Conservation (phyloP, 1,140 invertebrate species). For the Drosophila pallidifrons region DNA sequence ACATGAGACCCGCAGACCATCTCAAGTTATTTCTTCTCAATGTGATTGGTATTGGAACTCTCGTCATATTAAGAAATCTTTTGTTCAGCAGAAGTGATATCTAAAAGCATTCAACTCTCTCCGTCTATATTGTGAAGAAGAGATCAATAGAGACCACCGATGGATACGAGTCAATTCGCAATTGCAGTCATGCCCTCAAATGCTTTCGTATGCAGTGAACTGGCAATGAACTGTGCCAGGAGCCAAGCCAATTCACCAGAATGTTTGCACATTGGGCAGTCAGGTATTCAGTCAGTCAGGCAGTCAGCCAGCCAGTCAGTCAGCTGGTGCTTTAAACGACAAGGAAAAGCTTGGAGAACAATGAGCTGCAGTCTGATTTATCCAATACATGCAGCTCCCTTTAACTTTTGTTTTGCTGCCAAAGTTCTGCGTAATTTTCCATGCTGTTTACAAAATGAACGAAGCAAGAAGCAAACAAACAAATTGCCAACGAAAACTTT, state of each 20-base stretch:
- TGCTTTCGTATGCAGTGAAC: neutral
- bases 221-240: neutral
- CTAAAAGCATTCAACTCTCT: neutral
- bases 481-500: conserved; percentile 80
- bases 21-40: neutral
- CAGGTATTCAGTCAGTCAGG: neutral
- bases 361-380: conserved; percentile 53
- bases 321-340: neutral
- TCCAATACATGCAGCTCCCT: conserved; percentile 62
- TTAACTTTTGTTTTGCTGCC: conserved; percentile 67
- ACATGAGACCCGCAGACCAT: neutral
- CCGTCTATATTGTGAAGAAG: neutral
- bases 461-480: conserved; percentile 76
- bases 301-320: neutral
- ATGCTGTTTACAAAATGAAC: conserved; percentile 77
- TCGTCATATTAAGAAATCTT: conserved; percentile 9
- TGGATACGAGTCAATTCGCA: conserved; percentile 1
- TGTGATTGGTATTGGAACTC: neutral
- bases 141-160: conserved; percentile 1
- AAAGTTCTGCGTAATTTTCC: conserved; percentile 77
- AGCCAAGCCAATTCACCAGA: conserved; percentile 2
- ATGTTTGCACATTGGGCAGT: conserved; percentile 2
- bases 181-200: neutral
- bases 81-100: neutral
- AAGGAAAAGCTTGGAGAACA: neutral